Conservation (phyloP, 2,797 vertebrate genomes). For the Channa striata region DNA sequence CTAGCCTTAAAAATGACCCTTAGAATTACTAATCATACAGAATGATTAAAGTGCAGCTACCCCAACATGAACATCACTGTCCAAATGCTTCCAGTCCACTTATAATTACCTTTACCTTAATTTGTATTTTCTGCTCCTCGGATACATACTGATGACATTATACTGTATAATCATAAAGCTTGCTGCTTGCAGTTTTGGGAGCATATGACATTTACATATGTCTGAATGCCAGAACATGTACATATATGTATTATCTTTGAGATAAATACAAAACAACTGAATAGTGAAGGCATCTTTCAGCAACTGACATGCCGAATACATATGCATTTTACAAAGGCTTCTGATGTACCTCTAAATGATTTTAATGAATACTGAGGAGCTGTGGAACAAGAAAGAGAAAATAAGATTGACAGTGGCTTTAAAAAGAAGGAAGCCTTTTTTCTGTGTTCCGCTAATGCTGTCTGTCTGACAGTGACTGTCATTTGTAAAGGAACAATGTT, state of each 20-base stretch:
- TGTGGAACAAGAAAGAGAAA: constrained; percentile 79
- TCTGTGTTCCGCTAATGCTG: constrained; percentile 75
- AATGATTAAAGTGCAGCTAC: constrained; percentile 64
- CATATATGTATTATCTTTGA: constrained; percentile 58
- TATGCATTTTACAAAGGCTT: constrained; percentile 79
- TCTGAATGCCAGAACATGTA: constrained; percentile 54
- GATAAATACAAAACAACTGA: constrained; percentile 61
- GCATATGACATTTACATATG: constrained; percentile 61
- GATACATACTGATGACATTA: constrained; percentile 34
- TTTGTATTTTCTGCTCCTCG: constrained; percentile 29
- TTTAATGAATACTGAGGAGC: constrained; percentile 84
- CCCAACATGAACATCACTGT: constrained; percentile 56
- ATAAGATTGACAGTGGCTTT: constrained; percentile 84
- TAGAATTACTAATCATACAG: constrained; percentile 73
- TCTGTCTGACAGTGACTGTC: constrained; percentile 84
- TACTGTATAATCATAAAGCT: constrained; percentile 49
- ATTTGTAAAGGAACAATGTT: constrained; percentile 83
- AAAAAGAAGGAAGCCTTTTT: constrained; percentile 78
- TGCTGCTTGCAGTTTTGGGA: constrained; percentile 24
- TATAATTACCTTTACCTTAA: constrained; percentile 50
- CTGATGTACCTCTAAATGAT: constrained; percentile 84
- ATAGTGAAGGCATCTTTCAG: constrained; percentile 82
- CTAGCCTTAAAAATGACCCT: constrained; percentile 75
- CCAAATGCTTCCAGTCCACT: constrained; percentile 49
- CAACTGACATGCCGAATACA: constrained; percentile 79